Evolutionary conservation across 2,113 vertebrate species (phyloP).

Genomic region (Apodemus speciosus): DNA sequence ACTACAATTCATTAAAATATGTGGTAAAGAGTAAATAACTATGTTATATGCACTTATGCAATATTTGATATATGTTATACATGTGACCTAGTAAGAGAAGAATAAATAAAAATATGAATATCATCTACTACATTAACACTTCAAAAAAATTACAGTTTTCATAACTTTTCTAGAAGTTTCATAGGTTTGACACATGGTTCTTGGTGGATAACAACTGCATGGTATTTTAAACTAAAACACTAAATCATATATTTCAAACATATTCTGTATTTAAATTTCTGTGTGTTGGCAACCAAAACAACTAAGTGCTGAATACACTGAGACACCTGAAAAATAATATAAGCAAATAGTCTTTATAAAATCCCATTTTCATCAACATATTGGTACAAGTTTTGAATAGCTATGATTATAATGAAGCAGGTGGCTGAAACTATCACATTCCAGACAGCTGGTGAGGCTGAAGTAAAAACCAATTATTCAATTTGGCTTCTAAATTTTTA

Average conservation of each 20-base stretch:
- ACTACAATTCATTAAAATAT: background rate
- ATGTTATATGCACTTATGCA: background rate
- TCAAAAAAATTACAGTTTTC: background rate
- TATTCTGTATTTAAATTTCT: constrained; percentile 34
- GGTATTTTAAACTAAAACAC: constrained; percentile 14
- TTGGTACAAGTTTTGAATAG: constrained; percentile 46
- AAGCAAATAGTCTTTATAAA: constrained; percentile 55
- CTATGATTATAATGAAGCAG: constrained; percentile 76
- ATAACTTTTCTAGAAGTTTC: background rate
- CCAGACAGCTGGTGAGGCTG: constrained; percentile 77
- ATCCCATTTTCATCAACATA: constrained; percentile 4
- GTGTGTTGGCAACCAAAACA: background rate
- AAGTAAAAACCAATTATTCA: constrained; percentile 72
- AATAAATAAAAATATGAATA: background rate
- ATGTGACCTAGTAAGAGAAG: background rate
- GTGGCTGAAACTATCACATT: constrained; percentile 72
- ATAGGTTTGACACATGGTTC: background rate
- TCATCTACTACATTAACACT: background rate
- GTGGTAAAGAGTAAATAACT: background rate
- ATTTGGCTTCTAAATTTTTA: constrained; percentile 78
- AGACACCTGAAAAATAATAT: constrained; percentile 42
- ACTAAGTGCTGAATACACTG: constrained; percentile 5
- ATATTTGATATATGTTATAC: background rate
- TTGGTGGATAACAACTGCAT: background rate
- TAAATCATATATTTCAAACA: background rate